phyloP scores from a whole-genome alignment of 2,888 invertebrate genomes.

The Melanostoma scalare region DNA sequence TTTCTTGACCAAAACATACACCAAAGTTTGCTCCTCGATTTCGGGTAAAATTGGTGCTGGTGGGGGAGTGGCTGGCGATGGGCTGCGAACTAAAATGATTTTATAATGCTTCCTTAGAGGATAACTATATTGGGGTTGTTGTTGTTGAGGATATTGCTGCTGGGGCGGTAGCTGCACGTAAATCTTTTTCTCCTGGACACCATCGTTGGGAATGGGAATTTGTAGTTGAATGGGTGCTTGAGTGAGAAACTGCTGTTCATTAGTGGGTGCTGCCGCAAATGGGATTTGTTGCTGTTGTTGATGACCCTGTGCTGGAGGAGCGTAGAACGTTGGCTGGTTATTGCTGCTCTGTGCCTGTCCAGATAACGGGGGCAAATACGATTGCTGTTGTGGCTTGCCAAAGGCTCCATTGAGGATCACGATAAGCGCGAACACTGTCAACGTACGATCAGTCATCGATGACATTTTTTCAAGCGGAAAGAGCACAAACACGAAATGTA shows the following conservation, averaged over 20 bases:
- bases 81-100: conserved; percentile 88
- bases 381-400: conserved; percentile 58
- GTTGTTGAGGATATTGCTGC: conserved; percentile 76
- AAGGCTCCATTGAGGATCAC: conserved; percentile 22
- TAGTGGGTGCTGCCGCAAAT: conserved; percentile 12
- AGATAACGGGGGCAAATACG: conserved; percentile 1
- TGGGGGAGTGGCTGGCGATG: conserved; percentile 67
- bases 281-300: conserved; percentile 19
- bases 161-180: conserved; percentile 93
- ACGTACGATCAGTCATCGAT: conserved; percentile 52
- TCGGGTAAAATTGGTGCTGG: conserved; percentile 65
- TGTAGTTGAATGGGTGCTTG: conserved; percentile 68
- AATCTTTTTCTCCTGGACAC: conserved; percentile 91
- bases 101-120: conserved; percentile 88
- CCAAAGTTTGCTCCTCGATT: conserved; percentile 86
- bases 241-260: conserved; percentile 49
- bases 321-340: conserved; percentile 56
- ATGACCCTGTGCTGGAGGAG: conserved; percentile 24
- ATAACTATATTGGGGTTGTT: conserved; percentile 83
- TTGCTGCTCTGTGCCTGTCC: conserved; percentile 10
- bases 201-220: conserved; percentile 74
- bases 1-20: conserved; percentile 87
- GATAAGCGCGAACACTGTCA: conserved; percentile 48
- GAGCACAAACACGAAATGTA: no score
- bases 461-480: conserved; percentile 39